A percentile compares a stretch with the other conserved stretches of the same genome.
Conservation (phyloP, 1,140 invertebrate species). For the Sesamia nonagrioides region DNA sequence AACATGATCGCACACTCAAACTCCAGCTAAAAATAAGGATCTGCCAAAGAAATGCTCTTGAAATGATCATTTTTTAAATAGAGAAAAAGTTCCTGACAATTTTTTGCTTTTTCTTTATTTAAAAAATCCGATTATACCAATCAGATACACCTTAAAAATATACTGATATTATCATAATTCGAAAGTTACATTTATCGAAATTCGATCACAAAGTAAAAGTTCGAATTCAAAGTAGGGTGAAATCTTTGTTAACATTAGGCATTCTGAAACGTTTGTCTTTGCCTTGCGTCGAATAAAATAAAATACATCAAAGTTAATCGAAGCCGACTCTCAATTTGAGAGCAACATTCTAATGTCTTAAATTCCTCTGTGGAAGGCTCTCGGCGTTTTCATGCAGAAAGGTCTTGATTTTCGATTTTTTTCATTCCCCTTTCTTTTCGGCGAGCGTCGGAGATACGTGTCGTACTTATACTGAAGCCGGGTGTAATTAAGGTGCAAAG, state of each 20-base stretch:
- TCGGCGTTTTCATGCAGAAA: slow-evolving; percentile 62
- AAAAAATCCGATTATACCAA: neutral
- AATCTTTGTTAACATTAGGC: slow-evolving; percentile 43
- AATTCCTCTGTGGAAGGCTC: slow-evolving; percentile 63
- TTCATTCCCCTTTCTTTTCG: slow-evolving; percentile 74
- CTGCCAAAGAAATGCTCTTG: neutral
- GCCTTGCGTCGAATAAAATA: slow-evolving; percentile 41
- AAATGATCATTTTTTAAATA: neutral
- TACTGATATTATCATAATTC: neutral
- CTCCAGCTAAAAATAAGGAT: neutral
- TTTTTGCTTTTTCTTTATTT: neutral
- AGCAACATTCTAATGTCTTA: slow-evolving; percentile 61
- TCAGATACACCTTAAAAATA: neutral
- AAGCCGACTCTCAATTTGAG: slow-evolving; percentile 55
- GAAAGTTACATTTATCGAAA: slow-evolving; percentile 8
- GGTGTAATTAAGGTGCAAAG: slow-evolving; percentile 87
- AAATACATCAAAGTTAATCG: slow-evolving; percentile 56
- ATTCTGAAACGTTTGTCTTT: slow-evolving; percentile 46
- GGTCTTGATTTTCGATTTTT: slow-evolving; percentile 76
- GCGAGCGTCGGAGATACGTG: slow-evolving; percentile 78
- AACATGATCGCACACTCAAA: too few species aligned
- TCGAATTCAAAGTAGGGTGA: slow-evolving; percentile 24
- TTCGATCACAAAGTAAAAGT: slow-evolving; percentile 34
- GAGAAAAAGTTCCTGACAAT: too few species aligned
- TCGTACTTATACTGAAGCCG: slow-evolving; percentile 76